These are phyloP conservation scores for Philhelius pedissequus DNA, from an alignment of 2,888 invertebrate genomes.

Conservation along the genomic window DNA sequence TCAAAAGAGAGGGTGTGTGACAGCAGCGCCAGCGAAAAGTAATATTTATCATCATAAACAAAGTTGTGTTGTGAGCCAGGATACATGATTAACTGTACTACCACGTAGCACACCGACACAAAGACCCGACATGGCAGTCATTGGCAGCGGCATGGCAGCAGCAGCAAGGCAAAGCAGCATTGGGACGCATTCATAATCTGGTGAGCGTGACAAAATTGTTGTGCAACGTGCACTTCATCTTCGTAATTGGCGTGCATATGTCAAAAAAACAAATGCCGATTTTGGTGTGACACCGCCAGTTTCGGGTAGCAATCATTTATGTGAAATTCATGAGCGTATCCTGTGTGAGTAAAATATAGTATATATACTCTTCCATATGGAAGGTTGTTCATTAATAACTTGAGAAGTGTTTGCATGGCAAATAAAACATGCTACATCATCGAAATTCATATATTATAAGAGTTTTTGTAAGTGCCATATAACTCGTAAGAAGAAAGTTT, in stretches of 20 bases:
- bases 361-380: neutral
- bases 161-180: neutral
- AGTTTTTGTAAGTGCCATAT: neutral
- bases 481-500: neutral
- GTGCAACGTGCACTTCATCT: constrained; percentile 57
- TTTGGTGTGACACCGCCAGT: constrained; percentile 10
- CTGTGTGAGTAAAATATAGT: neutral
- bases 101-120: neutral
- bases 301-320: constrained; percentile 33
- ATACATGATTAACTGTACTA: constrained; percentile 51
- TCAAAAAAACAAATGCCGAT: constrained; percentile 31
- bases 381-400: constrained; percentile 40
- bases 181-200: constrained; percentile 54
- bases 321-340: constrained; percentile 49
- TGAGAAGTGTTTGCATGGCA: constrained; percentile 3
- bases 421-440: constrained; percentile 38
- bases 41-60: constrained; percentile 61
- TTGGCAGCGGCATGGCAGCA: no score
- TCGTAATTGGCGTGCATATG: constrained; percentile 60
- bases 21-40: constrained; percentile 26
- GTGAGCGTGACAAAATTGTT: constrained; percentile 51
- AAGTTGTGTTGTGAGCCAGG: constrained; percentile 43
- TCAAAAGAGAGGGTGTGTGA: constrained; percentile 28
- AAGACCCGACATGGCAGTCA: no score
- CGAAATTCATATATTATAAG: constrained; percentile 7